phyloP scores from a whole-genome alignment of 2,888 invertebrate genomes.

The Smittia sp. region DNA sequence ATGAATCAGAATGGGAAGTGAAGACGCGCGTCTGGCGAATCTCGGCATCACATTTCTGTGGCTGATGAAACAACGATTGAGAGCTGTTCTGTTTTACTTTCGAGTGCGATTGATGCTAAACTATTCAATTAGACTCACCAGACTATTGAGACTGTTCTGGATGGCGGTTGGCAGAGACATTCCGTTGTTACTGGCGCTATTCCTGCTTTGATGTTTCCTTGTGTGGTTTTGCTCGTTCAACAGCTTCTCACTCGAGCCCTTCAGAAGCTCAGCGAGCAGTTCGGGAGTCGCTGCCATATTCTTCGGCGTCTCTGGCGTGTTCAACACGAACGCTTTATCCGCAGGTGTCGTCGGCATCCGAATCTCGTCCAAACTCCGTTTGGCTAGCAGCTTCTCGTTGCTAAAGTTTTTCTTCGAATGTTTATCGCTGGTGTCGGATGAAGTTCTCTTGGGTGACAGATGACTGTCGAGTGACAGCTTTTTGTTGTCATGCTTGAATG shows the following conservation, averaged over 20 bases:
- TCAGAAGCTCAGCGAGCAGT: conserved; percentile 70
- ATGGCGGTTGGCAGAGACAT: conserved; percentile 42
- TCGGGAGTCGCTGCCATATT: conserved; percentile 58
- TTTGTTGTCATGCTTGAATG: conserved; percentile 43
- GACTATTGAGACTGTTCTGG: conserved; percentile 42
- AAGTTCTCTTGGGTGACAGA: conserved; percentile 49
- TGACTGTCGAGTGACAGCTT: conserved; percentile 43
- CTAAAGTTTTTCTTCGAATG: conserved; percentile 22
- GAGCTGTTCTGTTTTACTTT: background rate
- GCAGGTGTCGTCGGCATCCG: conserved; percentile 44
- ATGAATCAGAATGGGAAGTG: background rate
- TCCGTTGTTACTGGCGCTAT: conserved; percentile 3
- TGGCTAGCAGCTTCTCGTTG: conserved; percentile 43
- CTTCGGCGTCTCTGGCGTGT: conserved; percentile 49
- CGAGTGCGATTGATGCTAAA: background rate
- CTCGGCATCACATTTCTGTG: background rate
- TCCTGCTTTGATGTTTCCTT: conserved; percentile 46
- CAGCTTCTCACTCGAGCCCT: conserved; percentile 76
- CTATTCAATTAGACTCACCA: conserved; percentile 42
- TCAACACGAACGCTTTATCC: conserved; percentile 11
- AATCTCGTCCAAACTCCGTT: conserved; percentile 49
- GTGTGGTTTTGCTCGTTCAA: conserved; percentile 58
- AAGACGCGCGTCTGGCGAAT: background rate
- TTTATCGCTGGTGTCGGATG: conserved; percentile 48
- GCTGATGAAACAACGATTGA: background rate